A percentile compares a stretch with the other conserved stretches of the same genome.
Conservation (phyloP, 2,888 invertebrate species). For the Apamea sordens region DNA sequence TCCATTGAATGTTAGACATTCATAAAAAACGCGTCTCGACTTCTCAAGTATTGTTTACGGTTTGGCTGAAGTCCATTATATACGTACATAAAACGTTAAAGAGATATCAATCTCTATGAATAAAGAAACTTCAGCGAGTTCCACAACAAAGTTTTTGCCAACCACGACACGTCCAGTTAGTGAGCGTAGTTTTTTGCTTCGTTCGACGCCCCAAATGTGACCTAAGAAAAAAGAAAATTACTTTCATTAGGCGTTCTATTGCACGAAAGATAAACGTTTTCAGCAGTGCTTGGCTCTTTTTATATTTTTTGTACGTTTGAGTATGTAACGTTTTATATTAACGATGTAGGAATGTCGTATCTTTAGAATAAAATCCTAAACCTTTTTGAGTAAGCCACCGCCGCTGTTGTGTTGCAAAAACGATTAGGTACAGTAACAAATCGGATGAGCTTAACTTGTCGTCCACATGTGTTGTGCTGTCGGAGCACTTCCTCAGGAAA, state of each 20-base stretch:
- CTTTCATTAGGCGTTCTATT: slow-evolving; percentile 44
- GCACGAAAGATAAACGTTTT: slow-evolving; percentile 28
- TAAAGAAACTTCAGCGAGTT: slow-evolving; percentile 24
- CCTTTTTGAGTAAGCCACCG: background rate
- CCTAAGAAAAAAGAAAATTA: slow-evolving; percentile 51
- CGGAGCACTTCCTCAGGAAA: slow-evolving; percentile 38
- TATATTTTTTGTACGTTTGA: slow-evolving; percentile 3
- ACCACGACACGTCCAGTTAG: slow-evolving; percentile 33
- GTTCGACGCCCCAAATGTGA: slow-evolving; percentile 33
- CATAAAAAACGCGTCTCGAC: slow-evolving; percentile 46
- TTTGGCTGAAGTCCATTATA: slow-evolving; percentile 27
- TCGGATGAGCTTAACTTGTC: slow-evolving; percentile 48
- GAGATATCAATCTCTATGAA: slow-evolving; percentile 26
- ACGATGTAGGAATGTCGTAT: slow-evolving; percentile 22
- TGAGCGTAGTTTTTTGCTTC: slow-evolving; percentile 41
- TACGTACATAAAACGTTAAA: slow-evolving; percentile 11
- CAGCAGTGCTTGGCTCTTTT: slow-evolving; percentile 4
- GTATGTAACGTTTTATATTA: slow-evolving; percentile 23
- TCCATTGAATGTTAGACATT: slow-evolving; percentile 60
- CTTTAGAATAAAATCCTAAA: slow-evolving; percentile 31
- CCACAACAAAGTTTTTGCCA: slow-evolving; percentile 30
- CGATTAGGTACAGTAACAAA: slow-evolving; percentile 42
- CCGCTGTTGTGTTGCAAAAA: slow-evolving; percentile 36
- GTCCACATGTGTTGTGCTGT: slow-evolving; percentile 38
- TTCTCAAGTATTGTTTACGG: slow-evolving; percentile 38